These are phyloP conservation scores for Diarsia brunnea DNA, from an alignment of 2,888 invertebrate species.

Conservation along the genomic window DNA sequence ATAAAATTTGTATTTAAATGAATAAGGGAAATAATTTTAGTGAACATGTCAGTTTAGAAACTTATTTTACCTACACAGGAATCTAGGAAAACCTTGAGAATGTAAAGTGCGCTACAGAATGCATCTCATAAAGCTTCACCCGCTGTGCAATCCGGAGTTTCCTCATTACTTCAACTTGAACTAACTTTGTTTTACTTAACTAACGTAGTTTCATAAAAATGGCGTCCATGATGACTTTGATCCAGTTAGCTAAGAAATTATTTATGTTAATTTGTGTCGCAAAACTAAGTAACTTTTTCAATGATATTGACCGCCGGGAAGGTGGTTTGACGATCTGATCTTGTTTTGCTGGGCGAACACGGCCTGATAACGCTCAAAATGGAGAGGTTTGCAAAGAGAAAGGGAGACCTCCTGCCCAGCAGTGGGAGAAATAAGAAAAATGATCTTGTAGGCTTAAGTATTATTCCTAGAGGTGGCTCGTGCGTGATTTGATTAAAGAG, in stretches of 20 bases:
- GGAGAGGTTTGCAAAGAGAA: neutral
- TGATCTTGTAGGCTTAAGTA: neutral
- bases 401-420: neutral
- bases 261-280: constrained; percentile 10
- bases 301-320: neutral
- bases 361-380: neutral
- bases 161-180: neutral
- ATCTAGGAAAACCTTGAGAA: neutral
- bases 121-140: neutral
- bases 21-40: too few relatives aligned
- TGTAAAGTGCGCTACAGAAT: neutral
- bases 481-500: neutral
- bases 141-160: neutral
- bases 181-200: neutral
- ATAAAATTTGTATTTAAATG: too few relatives aligned
- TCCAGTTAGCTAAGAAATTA: constrained; percentile 8
- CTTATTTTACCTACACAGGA: neutral
- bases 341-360: neutral
- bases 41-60: too few relatives aligned
- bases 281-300: neutral
- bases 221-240: neutral
- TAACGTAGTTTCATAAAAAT: constrained; percentile 12
- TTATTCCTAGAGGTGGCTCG: neutral
- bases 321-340: neutral
- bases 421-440: neutral